Evolutionary conservation across 2,797 vertebrate species (phyloP).

Genomic region (Eutrigla gurnardus): DNA sequence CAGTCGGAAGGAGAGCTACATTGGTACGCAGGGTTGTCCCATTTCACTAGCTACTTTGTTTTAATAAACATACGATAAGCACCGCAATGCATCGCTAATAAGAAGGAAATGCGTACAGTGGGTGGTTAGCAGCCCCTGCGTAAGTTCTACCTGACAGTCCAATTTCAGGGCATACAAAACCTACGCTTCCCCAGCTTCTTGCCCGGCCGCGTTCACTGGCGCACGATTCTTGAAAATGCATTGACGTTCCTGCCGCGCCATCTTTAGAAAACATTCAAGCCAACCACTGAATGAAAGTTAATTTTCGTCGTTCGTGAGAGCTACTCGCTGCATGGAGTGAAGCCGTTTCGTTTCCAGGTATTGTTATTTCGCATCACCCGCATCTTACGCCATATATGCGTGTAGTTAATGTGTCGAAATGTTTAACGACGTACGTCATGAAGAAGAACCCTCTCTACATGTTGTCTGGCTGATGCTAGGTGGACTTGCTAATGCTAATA

Average conservation of each 20-base stretch:
- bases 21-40: no score
- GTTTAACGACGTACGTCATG: background rate
- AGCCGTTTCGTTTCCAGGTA: constrained; percentile 40
- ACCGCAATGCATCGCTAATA: no score
- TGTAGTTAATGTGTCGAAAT: background rate
- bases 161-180: background rate
- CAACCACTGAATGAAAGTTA: constrained; percentile 74
- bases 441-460: constrained; percentile 9
- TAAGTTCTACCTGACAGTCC: constrained; percentile 24
- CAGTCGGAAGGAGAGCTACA: background rate
- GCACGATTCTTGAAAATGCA: constrained; percentile 55
- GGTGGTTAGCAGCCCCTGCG: background rate
- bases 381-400: accelerated
- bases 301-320: constrained; percentile 33
- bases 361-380: background rate
- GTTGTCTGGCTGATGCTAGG: constrained; percentile 20
- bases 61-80: no score
- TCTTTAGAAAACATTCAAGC: constrained; percentile 80
- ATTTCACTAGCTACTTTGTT: no score
- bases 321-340: constrained; percentile 39
- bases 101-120: no score
- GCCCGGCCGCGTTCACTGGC: background rate
- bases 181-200: background rate
- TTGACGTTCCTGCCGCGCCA: constrained; percentile 81
- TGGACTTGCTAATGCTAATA: constrained; percentile 68